Evolutionary conservation across 2,888 invertebrate genomes (phyloP).

Genomic region (Lithosia quadra): DNA sequence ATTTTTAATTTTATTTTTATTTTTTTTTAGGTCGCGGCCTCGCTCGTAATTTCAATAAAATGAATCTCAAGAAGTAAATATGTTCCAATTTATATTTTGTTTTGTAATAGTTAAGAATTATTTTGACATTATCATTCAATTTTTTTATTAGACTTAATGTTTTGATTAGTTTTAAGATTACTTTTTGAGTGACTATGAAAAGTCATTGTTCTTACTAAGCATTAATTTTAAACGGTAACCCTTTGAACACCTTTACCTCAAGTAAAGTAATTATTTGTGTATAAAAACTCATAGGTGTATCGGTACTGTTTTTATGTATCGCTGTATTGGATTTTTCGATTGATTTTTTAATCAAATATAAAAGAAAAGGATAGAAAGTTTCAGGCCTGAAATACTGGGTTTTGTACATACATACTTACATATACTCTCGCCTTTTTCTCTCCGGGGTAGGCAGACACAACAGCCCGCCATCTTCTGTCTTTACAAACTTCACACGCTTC

Average conservation of each 20-base stretch:
- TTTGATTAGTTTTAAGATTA: not conserved
- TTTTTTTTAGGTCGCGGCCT: constrained; percentile 65
- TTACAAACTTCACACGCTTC: too few species aligned
- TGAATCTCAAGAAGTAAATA: constrained; percentile 51
- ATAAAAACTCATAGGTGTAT: too few species aligned
- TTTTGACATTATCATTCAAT: constrained; percentile 19
- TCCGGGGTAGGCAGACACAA: too few species aligned
- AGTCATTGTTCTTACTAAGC: not conserved
- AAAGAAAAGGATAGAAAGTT: not conserved
- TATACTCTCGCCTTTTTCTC: too few species aligned
- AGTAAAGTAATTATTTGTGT: too few species aligned
- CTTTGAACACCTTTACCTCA: not conserved
- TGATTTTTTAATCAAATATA: not conserved
- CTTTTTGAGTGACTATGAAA: constrained; percentile 11
- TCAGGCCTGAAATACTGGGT: not conserved
- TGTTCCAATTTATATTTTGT: constrained; percentile 6
- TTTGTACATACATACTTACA: too few species aligned
- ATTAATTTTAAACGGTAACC: too few species aligned
- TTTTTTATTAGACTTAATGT: not conserved
- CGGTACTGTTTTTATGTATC: constrained; percentile 6
- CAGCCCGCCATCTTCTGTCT: too few species aligned
- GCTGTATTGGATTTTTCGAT: not conserved
- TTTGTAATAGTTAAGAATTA: constrained; percentile 1
- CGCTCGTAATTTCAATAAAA: constrained; percentile 49
- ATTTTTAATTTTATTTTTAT: not conserved